phyloP scores from a whole-genome alignment of 1,140 invertebrate species.

The Oedothorax gibbosus region DNA sequence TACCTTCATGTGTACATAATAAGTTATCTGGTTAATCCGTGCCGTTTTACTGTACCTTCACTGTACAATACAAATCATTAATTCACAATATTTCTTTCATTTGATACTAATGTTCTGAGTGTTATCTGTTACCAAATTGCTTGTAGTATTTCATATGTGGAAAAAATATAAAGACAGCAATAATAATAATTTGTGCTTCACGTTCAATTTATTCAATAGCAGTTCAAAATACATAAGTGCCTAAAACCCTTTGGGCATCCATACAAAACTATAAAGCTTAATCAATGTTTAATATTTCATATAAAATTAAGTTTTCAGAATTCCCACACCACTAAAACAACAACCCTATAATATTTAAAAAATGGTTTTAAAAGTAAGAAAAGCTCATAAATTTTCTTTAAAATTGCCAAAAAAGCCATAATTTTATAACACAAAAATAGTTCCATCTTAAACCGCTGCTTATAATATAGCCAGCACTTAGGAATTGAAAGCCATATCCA shows the following conservation, averaged over 20 bases:
- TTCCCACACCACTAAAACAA: too few relatives aligned
- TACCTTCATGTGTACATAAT: constrained; percentile 31
- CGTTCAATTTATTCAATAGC: not conserved
- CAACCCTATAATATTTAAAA: too few relatives aligned
- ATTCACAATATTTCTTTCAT: constrained; percentile 8
- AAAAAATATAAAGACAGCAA: not conserved
- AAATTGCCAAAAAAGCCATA: too few relatives aligned
- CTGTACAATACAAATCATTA: constrained; percentile 7
- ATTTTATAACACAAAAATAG: too few relatives aligned
- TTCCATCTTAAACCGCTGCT: too few relatives aligned
- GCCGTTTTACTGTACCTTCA: constrained; percentile 32
- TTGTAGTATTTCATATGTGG: constrained; percentile 1
- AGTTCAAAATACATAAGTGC: not conserved
- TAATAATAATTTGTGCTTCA: not conserved
- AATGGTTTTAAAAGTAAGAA: too few relatives aligned
- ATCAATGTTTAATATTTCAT: too few relatives aligned
- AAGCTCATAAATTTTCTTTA: too few relatives aligned
- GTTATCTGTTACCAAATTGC: not conserved
- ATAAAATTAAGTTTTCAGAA: too few relatives aligned
- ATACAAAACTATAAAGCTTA: too few relatives aligned
- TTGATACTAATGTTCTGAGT: constrained; percentile 9
- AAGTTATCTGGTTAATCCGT: constrained; percentile 13
- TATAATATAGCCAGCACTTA: too few relatives aligned
- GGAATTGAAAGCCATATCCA: too few relatives aligned
- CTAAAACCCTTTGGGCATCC: not conserved